These are phyloP conservation scores for Fregata magnificens DNA, from an alignment of 2,113 vertebrate genomes.

Conservation along the genomic window DNA sequence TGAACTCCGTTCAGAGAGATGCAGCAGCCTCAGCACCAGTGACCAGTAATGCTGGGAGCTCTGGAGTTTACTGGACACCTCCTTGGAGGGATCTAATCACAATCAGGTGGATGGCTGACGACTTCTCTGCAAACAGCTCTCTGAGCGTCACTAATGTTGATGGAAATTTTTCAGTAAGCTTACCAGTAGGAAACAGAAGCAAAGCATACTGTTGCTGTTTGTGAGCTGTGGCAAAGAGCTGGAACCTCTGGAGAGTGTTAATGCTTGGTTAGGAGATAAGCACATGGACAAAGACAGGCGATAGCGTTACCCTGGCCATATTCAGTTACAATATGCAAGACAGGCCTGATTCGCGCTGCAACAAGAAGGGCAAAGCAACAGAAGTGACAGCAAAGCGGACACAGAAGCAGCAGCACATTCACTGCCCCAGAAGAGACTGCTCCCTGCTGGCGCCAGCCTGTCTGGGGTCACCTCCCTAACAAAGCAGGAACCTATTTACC, in stretches of 20 bases:
- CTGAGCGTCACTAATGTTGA: background rate
- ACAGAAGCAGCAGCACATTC: background rate
- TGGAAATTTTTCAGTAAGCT: background rate
- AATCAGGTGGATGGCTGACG: background rate
- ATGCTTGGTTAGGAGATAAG: background rate
- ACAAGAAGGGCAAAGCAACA: constrained; percentile 4
- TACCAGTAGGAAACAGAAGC: background rate
- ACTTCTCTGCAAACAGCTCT: background rate
- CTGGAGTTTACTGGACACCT: background rate
- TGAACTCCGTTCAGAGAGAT: background rate
- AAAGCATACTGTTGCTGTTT: background rate
- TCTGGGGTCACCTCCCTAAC: background rate
- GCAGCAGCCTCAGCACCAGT: background rate
- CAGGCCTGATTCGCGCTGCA: background rate
- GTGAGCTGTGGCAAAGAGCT: background rate
- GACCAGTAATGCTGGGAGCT: background rate
- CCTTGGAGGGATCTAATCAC: background rate
- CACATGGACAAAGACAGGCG: background rate
- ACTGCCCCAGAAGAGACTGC: background rate
- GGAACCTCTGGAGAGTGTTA: background rate
- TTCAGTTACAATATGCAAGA: background rate
- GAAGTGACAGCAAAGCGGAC: background rate
- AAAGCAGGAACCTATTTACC: background rate
- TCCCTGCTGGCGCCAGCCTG: background rate
- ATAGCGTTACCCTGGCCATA: background rate